Evolutionary conservation across 2,113 vertebrate species (phyloP), one percentile per base, ranked within the genome.

Genomic region (Zeus faber): DNA sequence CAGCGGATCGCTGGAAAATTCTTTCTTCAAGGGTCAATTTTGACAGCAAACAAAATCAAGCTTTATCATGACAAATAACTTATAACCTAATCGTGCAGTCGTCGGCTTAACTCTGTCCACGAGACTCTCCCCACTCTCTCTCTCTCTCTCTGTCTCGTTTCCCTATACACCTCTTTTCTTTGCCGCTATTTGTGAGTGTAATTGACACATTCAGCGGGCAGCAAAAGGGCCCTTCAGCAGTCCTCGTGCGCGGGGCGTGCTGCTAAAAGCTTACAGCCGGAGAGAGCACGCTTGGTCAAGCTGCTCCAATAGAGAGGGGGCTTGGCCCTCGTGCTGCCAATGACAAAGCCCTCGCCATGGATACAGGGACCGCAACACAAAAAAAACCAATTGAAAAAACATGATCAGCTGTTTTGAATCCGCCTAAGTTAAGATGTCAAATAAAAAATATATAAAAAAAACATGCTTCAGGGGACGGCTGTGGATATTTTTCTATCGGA

Each of bases 251-350:
- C 11, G 13, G 17, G 17, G 40, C 51, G 70, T 14, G 68, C 49
- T 73, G 48, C 59, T 70, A 56, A 68, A 61, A 56, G 65, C 67
- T 65, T 74, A 47, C 73, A 77, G 72, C 77, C 66, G 54, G 58
- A 62, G 49, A 23, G 27, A 35, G 27, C 41, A 67, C 47, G 72
- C 74, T 66, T 43, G 64, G 49, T 23, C 74, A 68, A 69, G 43
- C 66, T 63, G 23, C 8, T n/a, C 44, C 67, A 67, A 67, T 65
- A 39, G 54, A 39, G 54, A 62, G 49, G 54, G 58, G 58, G 13
- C 46, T 65, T 57, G 27, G 43, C 52, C 39, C 55, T 66, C 23
- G 18, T 39, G 54, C 29, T 1, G 7, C 21, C 37, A 14, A 66
- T 58, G 72, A 71, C 37, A 68, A 56, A 35, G 44, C 33, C 35